A percentile compares a stretch with the other conserved stretches of the same genome.
Evolutionary conservation across 2,888 invertebrate genomes (phyloP).

Genomic region (Conchocele bisecta): DNA sequence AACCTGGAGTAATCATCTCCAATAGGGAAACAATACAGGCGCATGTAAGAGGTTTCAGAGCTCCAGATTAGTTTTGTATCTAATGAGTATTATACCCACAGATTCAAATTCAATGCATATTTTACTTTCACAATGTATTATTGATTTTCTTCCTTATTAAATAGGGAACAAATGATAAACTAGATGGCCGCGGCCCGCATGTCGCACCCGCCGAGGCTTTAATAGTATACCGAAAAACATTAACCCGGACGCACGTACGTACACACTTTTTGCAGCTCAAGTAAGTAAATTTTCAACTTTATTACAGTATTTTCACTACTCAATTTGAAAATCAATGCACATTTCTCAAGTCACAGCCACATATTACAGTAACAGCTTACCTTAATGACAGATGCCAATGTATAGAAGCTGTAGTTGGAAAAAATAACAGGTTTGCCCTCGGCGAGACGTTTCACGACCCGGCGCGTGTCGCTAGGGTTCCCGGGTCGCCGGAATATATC

Average conservation of each 20-base stretch:
- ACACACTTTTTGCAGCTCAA: not conserved
- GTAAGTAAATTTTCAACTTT: not conserved
- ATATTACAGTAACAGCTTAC: slow-evolving; percentile 77
- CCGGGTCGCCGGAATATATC: slow-evolving; percentile 82
- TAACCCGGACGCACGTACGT: not conserved
- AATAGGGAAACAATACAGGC: no score
- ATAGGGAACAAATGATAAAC: no score
- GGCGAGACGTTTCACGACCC: slow-evolving; percentile 79
- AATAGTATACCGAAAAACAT: not conserved
- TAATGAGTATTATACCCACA: no score
- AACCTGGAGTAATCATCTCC: no score
- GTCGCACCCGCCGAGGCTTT: no score
- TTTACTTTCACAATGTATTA: no score
- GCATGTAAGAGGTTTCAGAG: no score
- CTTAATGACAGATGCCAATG: slow-evolving; percentile 98
- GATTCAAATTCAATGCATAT: no score
- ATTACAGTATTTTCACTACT: not conserved
- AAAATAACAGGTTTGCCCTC: slow-evolving; percentile 81
- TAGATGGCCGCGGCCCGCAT: no score
- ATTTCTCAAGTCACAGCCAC: no score
- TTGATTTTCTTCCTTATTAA: no score
- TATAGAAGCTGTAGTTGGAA: slow-evolving; percentile 87
- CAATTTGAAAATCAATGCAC: not conserved
- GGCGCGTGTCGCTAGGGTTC: slow-evolving; percentile 79
- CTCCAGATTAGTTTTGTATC: no score